Conservation (phyloP, 2,888 invertebrate species). For the Cephus pulcher region DNA sequence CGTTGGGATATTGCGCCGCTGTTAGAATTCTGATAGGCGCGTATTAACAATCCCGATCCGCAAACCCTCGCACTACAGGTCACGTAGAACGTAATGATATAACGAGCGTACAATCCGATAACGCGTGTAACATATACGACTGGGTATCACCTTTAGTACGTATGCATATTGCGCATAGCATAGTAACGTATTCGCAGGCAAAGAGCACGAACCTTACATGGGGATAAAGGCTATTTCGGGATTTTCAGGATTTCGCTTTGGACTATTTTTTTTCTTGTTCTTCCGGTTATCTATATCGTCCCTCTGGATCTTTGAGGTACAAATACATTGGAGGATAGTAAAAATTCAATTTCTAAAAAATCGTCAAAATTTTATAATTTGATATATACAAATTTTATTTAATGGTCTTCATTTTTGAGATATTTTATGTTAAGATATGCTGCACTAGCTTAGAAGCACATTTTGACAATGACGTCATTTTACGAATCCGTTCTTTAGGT, state of each 20-base stretch:
- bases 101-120: neutral
- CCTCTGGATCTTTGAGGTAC: neutral
- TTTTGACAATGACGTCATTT: no score
- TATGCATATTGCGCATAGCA: neutral
- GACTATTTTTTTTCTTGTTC: neutral
- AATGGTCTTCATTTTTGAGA: no score
- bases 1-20: neutral
- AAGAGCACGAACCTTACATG: neutral
- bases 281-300: neutral
- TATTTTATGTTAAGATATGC: no score
- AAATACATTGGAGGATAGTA: neutral
- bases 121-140: neutral
- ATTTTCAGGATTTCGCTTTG: neutral
- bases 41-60: constrained; percentile 36
- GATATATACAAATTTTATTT: no score
- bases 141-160: neutral
- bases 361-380: no score
- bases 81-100: constrained; percentile 29
- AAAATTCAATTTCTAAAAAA: neutral
- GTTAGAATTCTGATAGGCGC: constrained; percentile 30
- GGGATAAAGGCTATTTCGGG: neutral
- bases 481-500: neutral
- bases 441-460: no score
- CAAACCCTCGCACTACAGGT: constrained; percentile 21
- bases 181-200: neutral